Conservation (phyloP, 1,140 invertebrate species). For the Portunus trituberculatus region DNA sequence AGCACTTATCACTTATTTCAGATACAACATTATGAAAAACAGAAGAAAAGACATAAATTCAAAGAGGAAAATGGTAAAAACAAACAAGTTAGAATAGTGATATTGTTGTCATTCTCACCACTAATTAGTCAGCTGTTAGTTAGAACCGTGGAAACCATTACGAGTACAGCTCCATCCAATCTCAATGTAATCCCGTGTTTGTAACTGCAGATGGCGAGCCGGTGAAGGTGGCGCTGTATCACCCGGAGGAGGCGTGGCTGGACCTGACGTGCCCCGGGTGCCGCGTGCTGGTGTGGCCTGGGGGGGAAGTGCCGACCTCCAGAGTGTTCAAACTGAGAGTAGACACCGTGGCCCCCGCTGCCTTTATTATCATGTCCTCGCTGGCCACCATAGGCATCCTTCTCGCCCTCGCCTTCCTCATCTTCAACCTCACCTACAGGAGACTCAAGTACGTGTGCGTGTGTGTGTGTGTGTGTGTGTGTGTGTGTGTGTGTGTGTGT, state of each 20-base stretch:
- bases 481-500: neutral
- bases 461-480: slow-evolving; percentile 18
- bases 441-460: slow-evolving; percentile 86
- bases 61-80: no score
- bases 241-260: slow-evolving; percentile 84
- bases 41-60: no score
- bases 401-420: slow-evolving; percentile 88
- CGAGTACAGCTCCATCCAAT: no score
- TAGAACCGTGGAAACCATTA: no score
- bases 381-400: slow-evolving; percentile 89
- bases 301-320: slow-evolving; percentile 88
- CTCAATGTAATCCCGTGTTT: neutral
- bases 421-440: slow-evolving; percentile 93
- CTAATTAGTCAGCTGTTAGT: no score
- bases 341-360: slow-evolving; percentile 87
- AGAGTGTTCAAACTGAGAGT: slow-evolving; percentile 86
- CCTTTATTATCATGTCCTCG: slow-evolving; percentile 86
- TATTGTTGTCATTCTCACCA: no score
- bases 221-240: slow-evolving; percentile 88
- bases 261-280: slow-evolving; percentile 88
- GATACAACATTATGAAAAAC: no score
- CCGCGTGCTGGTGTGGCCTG: slow-evolving; percentile 86
- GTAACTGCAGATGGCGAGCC: slow-evolving; percentile 81
- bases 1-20: no score
- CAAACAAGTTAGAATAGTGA: no score